A percentile compares a stretch with the other conserved stretches of the same genome.
These are phyloP conservation scores for Caranx melampygus DNA, from an alignment of 2,113 vertebrate genomes.

Conservation along the genomic window DNA sequence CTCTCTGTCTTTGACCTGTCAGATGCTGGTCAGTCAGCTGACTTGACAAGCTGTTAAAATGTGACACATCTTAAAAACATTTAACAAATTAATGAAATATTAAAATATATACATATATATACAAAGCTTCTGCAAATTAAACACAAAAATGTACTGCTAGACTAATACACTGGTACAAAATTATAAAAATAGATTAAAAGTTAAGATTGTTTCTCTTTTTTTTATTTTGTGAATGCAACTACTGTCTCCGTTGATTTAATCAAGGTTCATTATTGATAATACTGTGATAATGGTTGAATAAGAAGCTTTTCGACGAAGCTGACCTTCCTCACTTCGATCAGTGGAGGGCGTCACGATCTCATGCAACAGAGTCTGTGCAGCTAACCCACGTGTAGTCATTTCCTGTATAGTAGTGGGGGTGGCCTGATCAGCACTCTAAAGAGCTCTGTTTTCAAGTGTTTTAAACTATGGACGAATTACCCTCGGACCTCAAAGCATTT, in stretches of 20 bases:
- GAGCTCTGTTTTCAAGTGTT: neutral
- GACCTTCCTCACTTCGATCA: constrained; percentile 15
- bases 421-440: neutral
- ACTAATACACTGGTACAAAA: too few relatives aligned
- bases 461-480: constrained; percentile 77
- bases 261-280: neutral
- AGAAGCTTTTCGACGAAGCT: neutral
- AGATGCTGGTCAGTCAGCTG: constrained; percentile 56
- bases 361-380: neutral
- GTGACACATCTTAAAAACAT: too few relatives aligned
- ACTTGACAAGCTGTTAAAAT: neutral
- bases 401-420: constrained; percentile 14
- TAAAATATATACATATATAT: too few relatives aligned
- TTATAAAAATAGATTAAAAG: neutral
- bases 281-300: neutral
- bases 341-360: constrained; percentile 34
- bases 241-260: too few relatives aligned
- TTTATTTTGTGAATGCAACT: too few relatives aligned
- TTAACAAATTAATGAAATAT: too few relatives aligned
- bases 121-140: neutral
- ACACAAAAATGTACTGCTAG: neutral
- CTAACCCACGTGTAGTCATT: constrained; percentile 57
- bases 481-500: constrained; percentile 76
- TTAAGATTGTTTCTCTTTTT: too few relatives aligned
- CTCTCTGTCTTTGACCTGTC: constrained; percentile 20